A percentile compares a stretch with the other conserved stretches of the same genome.
phyloP scores from a whole-genome alignment of 2,797 vertebrate genomes.

The Pantherophis vulpinus region DNA sequence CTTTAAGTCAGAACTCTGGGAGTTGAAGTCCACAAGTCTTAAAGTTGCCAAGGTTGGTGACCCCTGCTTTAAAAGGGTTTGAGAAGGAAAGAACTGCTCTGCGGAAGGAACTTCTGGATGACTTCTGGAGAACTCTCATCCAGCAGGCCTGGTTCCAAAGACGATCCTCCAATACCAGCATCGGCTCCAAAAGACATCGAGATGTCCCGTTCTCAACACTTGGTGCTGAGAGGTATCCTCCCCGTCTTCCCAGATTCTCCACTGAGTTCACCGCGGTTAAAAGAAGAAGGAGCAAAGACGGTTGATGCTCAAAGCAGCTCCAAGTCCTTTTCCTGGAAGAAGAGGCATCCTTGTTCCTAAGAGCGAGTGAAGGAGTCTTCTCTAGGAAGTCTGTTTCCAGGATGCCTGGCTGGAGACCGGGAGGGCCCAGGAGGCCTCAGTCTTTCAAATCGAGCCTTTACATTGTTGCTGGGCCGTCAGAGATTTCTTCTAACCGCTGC shows the following conservation, averaged over 20 bases:
- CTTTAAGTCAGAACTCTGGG: too few relatives aligned
- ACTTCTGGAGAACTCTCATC: background rate
- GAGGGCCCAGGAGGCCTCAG: background rate
- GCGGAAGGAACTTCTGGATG: background rate
- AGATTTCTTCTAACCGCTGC: conserved; percentile 85
- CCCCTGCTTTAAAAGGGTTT: too few relatives aligned
- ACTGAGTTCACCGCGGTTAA: background rate
- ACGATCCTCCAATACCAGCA: background rate
- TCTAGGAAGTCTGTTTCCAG: rapidly evolving
- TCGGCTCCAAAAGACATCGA: background rate
- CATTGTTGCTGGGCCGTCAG: conserved; percentile 66
- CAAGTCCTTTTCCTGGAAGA: rapidly evolving
- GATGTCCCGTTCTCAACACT: background rate
- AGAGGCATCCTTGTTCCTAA: rapidly evolving
- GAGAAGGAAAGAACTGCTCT: background rate
- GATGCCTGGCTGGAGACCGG: rapidly evolving
- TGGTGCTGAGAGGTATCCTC: background rate
- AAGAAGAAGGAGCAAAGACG: rapidly evolving
- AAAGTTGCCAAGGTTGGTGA: too few relatives aligned
- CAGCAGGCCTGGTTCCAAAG: background rate
- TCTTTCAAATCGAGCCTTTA: conserved; percentile 2
- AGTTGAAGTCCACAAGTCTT: too few relatives aligned
- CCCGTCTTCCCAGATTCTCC: background rate
- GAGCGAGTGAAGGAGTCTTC: background rate
- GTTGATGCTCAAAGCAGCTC: rapidly evolving